phyloP scores from a whole-genome alignment of 2,888 invertebrate species.

The Osmoderma eremita region DNA sequence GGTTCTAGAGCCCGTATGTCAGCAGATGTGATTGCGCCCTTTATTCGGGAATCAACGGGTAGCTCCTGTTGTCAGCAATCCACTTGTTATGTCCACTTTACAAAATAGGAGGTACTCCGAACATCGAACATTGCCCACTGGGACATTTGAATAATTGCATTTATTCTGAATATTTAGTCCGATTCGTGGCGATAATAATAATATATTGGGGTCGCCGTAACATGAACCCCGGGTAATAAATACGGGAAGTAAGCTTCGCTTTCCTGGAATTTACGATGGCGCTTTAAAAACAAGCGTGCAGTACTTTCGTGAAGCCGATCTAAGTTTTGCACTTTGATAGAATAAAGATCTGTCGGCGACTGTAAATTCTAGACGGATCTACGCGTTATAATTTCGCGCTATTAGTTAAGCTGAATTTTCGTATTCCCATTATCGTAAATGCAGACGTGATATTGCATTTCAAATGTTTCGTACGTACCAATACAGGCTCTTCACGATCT shows the following conservation, averaged over 20 bases:
- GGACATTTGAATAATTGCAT: slow-evolving; percentile 36
- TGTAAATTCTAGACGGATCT: slow-evolving; percentile 4
- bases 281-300: slow-evolving; percentile 24
- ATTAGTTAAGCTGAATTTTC: not conserved
- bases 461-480: too few species aligned
- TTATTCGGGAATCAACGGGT: slow-evolving; percentile 19
- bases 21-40: slow-evolving; percentile 7
- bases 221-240: not conserved
- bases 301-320: slow-evolving; percentile 23
- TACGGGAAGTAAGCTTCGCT: not conserved
- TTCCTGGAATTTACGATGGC: slow-evolving; percentile 24
- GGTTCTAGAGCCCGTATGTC: slow-evolving; percentile 2
- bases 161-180: slow-evolving; percentile 30
- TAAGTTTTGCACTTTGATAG: slow-evolving; percentile 28
- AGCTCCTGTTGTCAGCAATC: slow-evolving; percentile 15
- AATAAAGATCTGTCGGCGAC: slow-evolving; percentile 26
- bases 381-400: slow-evolving; percentile 6
- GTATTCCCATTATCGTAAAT: not conserved
- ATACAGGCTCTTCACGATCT: too few species aligned
- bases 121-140: slow-evolving; percentile 22
- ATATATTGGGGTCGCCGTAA: not conserved
- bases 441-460: too few species aligned
- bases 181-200: slow-evolving; percentile 21
- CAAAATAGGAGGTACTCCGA: slow-evolving; percentile 21
- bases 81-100: slow-evolving; percentile 21